Base-by-base conservation (phyloP, 2,888 invertebrate species). In the Embidobia sp. region DNA sequence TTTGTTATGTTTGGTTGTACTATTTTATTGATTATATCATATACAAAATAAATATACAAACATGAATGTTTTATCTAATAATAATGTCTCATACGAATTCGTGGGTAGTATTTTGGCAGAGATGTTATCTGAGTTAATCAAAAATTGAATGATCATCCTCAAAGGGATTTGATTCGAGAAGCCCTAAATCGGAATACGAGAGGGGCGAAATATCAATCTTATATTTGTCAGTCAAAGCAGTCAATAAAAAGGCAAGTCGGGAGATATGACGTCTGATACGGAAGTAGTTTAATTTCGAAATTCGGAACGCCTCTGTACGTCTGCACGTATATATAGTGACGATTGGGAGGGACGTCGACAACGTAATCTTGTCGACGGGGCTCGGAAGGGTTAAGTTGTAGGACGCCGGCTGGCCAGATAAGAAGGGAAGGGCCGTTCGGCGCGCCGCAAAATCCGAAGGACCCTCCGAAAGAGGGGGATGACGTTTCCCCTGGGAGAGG, bases 351-450 rank as follows among this genome's bases (percentile, higher is more conserved):
- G 42, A 48, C 46, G 64, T 53, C 46, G 35, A 74, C 67, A 80
- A 79, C 75, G 80, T 85, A 85, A 85, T 84, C 86, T 81, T 80
- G 83, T 73, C 74, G 79, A 80, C 78, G 70, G 70, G 48, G 64
- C 79, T 81, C 80, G 84, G 83, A 88, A 87, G 88, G 87, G 88
- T 88, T 88, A 85, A 88, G 85, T 88, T 86, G 87, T 85, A 85
- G 86, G 86, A 85, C 84, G 84, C 81, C 81, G 85, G 84, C 87
- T 88, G 88, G 87, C 81, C 81, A 85, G 88, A 88, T 88, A 88
- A 88, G 87, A 84, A 84, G 81, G 33, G 78, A 79, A 81, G 81
- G 82, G 81, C 82, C 81, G 79, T 80, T 81, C 82, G 79, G 79
- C 77, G 82, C 85, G 84, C 86, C 85, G 80, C 85, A 85, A 85